Evolutionary conservation across 2,888 invertebrate species (phyloP), one percentile per base, ranked within the genome.

Genomic region (Acleris laterana): DNA sequence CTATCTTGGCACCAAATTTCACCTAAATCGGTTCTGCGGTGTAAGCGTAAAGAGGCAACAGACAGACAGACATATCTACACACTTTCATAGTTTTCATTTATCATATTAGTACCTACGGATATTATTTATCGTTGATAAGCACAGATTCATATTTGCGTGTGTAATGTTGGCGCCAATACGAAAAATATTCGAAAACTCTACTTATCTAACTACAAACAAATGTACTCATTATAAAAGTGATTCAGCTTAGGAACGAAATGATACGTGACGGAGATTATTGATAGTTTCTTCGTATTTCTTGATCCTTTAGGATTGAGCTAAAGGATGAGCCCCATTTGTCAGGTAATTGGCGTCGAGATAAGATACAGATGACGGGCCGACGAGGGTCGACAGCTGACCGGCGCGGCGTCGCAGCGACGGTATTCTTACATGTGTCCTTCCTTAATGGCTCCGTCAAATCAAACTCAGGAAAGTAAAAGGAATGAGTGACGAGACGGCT

Each of bases 341-440:
- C 57, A 57, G 57, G 57, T 57, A 57, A 57, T 46, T 46, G 57
- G 57, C 57, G 13, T n/a, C 57, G 46, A n/a, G 57, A 57, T 57
- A 57, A 57, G 55, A 55, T 55, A 55, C 42, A 42, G 42, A 42
- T 55, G 55, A 55, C 22, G 56, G n/a, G 25, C 44, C 56, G 56
- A 57, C 56, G 56, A 57, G 56, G 56, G 56, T 57, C 44, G 17
- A 11, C 32, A 13, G 44, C 44, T 44, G 44, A 44, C n/a, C 16
- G 44, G 44, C 44, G 28, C 28, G 28, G 28, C 32, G 11, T 11
- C 3, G 7, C 32, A 38, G 11, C 32, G 32, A 38, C 32, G 32
- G 32, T 38, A 38, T 3, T 42, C 17, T 22, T 22, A 57, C 57
- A 57, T 25, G 17, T 57, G 57, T 46, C 56, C 5, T 44, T 16